These are phyloP conservation scores for Branchipolynoe longqiensis DNA, from an alignment of 2,888 invertebrate genomes.

Conservation along the genomic window DNA sequence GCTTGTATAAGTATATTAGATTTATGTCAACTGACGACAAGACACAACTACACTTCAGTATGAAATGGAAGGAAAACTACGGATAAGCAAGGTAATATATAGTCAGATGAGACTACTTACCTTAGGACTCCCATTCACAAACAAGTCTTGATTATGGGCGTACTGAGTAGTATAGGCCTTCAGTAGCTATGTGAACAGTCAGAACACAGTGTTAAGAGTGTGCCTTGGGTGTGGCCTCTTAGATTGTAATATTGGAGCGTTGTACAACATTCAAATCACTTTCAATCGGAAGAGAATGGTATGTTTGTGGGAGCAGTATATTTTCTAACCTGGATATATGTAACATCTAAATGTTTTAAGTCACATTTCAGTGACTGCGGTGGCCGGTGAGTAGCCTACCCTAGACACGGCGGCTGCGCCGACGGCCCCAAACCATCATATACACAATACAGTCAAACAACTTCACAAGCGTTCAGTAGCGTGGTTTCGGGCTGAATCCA, in stretches of 20 bases:
- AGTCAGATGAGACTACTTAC: too few relatives aligned
- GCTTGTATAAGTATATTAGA: not conserved
- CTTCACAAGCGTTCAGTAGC: too few relatives aligned
- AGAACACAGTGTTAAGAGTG: not conserved
- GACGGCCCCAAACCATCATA: not conserved
- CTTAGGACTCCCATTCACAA: too few relatives aligned
- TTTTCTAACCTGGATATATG: not conserved
- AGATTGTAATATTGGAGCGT: not conserved
- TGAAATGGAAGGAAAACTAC: not conserved
- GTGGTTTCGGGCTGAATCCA: too few relatives aligned
- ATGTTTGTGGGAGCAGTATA: not conserved
- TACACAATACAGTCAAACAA: too few relatives aligned
- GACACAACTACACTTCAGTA: not conserved
- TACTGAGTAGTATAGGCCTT: not conserved
- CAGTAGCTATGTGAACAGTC: not conserved
- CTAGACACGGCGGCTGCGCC: too few relatives aligned
- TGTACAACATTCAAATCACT: not conserved
- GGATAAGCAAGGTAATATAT: not conserved
- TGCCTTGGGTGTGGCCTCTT: conserved; percentile 11
- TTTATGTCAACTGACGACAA: not conserved
- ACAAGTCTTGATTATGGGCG: too few relatives aligned
- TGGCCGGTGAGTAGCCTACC: too few relatives aligned
- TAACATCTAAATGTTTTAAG: not conserved
- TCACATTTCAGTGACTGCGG: not conserved
- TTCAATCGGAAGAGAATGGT: not conserved